Percentiles rank a stretch among this genome's conserved stretches.
Evolutionary conservation across 2,888 invertebrate species (phyloP).

Genomic region (Elysia crispata): DNA sequence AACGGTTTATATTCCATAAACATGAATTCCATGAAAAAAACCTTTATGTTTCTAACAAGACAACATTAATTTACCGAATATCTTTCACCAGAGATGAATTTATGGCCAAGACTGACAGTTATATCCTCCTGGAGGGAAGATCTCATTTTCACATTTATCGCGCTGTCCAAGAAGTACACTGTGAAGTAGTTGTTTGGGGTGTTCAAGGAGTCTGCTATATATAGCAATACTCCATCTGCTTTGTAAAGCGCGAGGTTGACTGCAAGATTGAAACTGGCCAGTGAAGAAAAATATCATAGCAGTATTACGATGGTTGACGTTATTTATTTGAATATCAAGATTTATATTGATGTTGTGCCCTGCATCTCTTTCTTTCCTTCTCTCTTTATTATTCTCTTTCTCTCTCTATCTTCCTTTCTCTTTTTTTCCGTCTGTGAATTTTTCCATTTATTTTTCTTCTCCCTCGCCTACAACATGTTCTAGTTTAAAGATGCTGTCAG

Average conservation of each 20-base stretch:
- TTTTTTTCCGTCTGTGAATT: no score
- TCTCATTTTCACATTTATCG: conserved; percentile 27
- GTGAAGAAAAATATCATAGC: background rate
- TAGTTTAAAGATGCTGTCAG: no score
- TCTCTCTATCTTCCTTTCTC: no score
- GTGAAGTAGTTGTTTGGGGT: conserved; percentile 39
- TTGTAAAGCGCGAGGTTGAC: conserved; percentile 39
- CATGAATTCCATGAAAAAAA: no score
- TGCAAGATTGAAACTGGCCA: conserved; percentile 24
- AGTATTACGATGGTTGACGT: background rate
- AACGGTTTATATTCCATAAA: no score
- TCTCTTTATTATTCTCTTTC: no score
- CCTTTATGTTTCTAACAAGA: background rate
- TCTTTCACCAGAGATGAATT: conserved; percentile 19
- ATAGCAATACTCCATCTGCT: conserved; percentile 46
- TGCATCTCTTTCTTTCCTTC: no score
- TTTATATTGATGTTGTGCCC: no score
- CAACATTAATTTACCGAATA: conserved; percentile 6
- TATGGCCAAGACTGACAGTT: background rate
- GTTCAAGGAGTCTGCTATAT: conserved; percentile 16
- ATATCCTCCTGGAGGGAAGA: conserved; percentile 23
- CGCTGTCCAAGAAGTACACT: conserved; percentile 36
- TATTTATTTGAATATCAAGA: no score
- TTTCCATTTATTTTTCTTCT: no score
- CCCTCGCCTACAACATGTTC: no score